phyloP scores from a whole-genome alignment of 2,797 vertebrate species.

The Crocodylus rhombifer region DNA sequence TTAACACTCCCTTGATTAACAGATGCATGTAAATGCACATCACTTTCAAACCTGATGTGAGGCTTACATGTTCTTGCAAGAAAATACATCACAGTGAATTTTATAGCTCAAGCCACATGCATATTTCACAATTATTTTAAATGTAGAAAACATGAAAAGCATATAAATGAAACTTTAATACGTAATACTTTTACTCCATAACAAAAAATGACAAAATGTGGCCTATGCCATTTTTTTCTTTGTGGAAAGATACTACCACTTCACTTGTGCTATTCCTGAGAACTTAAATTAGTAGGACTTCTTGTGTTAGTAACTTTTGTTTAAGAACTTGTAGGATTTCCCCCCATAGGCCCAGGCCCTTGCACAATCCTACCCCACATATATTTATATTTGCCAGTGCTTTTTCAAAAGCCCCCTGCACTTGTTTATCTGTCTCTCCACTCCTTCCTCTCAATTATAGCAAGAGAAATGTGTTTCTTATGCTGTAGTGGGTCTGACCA shows the following conservation, averaged over 20 bases:
- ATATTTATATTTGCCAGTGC: background rate
- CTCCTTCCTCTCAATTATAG: background rate
- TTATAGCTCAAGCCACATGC: background rate
- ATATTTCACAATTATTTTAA: background rate
- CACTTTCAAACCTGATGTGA: background rate
- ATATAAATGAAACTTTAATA: background rate
- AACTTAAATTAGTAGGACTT: background rate
- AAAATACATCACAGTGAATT: background rate
- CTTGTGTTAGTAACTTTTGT: background rate
- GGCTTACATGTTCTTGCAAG: background rate
- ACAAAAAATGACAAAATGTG: background rate
- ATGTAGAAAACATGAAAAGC: background rate
- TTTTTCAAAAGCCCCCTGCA: background rate
- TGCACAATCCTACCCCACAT: accelerated
- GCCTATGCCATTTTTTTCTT: background rate
- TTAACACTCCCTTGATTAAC: constrained; percentile 28
- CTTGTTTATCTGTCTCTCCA: background rate
- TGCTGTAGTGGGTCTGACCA: background rate
- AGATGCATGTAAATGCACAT: background rate
- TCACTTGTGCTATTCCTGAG: background rate
- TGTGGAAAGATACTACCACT: background rate
- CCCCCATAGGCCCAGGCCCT: background rate
- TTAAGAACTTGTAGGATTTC: background rate
- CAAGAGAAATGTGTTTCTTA: background rate
- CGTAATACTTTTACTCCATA: background rate